Conservation (phyloP, 2,113 vertebrate genomes). For the Microtus richardsoni region DNA sequence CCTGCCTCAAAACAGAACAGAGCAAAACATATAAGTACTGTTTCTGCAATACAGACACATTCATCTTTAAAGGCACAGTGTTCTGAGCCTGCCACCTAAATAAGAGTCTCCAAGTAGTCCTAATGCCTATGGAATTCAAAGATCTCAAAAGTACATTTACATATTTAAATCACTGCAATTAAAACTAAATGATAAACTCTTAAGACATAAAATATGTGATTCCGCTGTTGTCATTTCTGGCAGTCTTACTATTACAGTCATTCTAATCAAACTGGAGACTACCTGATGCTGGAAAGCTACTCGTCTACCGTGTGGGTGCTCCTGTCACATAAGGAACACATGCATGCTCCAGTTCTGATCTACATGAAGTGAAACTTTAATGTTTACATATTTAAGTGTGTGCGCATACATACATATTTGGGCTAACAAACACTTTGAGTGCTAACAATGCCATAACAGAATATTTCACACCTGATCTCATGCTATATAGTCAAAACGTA, state of each 20-base stretch:
- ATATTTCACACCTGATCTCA: not conserved
- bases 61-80: not conserved
- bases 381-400: not conserved
- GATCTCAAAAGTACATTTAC: slow-evolving; percentile 27
- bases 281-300: not conserved
- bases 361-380: not conserved
- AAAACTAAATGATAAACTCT: slow-evolving; percentile 48
- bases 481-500: not conserved
- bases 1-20: not conserved
- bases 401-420: no score
- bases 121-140: not conserved
- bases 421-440: not conserved
- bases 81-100: not conserved
- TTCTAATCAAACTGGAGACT: not conserved
- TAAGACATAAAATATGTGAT: slow-evolving; percentile 4
- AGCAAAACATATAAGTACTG: not conserved
- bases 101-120: not conserved
- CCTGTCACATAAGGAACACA: not conserved
- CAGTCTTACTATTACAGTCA: not conserved
- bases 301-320: not conserved
- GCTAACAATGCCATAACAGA: not conserved
- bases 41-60: not conserved
- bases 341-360: not conserved
- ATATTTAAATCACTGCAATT: not conserved
- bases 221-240: not conserved